Conservation (phyloP, 2,888 invertebrate genomes). For the Steinernema carpocapsae region DNA sequence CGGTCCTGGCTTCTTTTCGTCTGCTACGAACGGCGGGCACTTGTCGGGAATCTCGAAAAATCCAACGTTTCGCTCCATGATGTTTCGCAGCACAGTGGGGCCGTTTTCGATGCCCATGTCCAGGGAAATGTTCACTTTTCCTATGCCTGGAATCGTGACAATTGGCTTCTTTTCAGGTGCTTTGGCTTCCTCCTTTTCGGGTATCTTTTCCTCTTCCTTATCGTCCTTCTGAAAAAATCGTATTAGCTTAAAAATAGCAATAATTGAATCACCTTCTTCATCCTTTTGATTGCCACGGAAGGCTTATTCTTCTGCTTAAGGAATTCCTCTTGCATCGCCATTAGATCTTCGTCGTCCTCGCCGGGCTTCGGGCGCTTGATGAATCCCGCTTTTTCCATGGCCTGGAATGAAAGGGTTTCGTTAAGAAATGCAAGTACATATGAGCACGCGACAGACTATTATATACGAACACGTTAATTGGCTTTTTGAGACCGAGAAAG, state of each 20-base stretch:
- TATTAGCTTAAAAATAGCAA: too few relatives aligned
- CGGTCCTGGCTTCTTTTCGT: neutral
- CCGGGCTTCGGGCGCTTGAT: slow-evolving; percentile 1
- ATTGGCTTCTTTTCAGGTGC: neutral
- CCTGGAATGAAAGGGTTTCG: too few relatives aligned
- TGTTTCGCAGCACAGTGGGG: neutral
- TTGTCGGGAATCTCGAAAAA: slow-evolving; percentile 51
- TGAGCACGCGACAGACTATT: too few relatives aligned
- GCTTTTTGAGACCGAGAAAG: too few relatives aligned
- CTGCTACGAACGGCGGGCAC: slow-evolving; percentile 47
- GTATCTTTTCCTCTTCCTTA: neutral
- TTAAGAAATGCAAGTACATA: too few relatives aligned
- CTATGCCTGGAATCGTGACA: neutral
- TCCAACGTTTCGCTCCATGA: slow-evolving; percentile 36
- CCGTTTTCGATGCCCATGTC: slow-evolving; percentile 3
- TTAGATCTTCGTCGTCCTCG: slow-evolving; percentile 15
- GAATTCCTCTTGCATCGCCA: slow-evolving; percentile 14
- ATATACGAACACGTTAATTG: too few relatives aligned
- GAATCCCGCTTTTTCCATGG: too few relatives aligned
- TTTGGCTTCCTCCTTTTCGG: neutral
- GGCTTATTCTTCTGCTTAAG: neutral
- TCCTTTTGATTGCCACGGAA: too few relatives aligned
- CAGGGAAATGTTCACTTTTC: neutral
- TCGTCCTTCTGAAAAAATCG: too few relatives aligned
- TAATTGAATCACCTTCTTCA: too few relatives aligned